phyloP scores from a whole-genome alignment of 2,888 invertebrate genomes.

The Ecliptopera silaceata region DNA sequence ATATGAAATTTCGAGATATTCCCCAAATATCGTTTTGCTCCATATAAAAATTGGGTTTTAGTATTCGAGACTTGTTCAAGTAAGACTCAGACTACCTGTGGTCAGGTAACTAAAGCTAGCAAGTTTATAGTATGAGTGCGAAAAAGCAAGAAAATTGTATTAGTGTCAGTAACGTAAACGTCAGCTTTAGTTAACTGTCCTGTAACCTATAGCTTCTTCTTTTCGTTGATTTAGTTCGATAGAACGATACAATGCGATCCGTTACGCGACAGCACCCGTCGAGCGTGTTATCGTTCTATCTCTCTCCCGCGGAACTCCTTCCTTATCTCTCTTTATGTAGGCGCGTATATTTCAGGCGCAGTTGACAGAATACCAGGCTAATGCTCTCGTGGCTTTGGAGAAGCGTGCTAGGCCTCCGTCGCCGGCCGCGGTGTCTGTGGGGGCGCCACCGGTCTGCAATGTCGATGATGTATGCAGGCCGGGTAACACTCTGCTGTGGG shows the following conservation, averaged over 20 bases:
- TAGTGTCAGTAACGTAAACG: no score
- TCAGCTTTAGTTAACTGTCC: no score
- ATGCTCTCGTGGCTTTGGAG: constrained; percentile 41
- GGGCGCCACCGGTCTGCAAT: constrained; percentile 73
- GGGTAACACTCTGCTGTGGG: constrained; percentile 97
- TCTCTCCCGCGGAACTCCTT: neutral
- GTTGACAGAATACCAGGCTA: constrained; percentile 58
- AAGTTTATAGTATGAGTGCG: no score
- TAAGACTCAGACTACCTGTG: no score
- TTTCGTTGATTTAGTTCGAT: constrained; percentile 8
- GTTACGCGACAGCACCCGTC: neutral
- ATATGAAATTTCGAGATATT: no score
- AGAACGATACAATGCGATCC: constrained; percentile 8
- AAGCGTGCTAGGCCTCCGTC: constrained; percentile 39
- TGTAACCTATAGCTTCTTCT: constrained; percentile 4
- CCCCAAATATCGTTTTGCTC: no score
- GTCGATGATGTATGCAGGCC: constrained; percentile 93
- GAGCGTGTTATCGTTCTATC: constrained; percentile 17
- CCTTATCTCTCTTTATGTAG: constrained; percentile 20
- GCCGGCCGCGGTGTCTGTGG: constrained; percentile 37
- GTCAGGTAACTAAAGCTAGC: no score
- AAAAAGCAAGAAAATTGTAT: no score
- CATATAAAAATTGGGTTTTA: no score
- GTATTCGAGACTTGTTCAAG: no score
- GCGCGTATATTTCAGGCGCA: constrained; percentile 53